These are phyloP conservation scores for Amiota minor DNA, from an alignment of 2,888 invertebrate genomes.

Conservation along the genomic window DNA sequence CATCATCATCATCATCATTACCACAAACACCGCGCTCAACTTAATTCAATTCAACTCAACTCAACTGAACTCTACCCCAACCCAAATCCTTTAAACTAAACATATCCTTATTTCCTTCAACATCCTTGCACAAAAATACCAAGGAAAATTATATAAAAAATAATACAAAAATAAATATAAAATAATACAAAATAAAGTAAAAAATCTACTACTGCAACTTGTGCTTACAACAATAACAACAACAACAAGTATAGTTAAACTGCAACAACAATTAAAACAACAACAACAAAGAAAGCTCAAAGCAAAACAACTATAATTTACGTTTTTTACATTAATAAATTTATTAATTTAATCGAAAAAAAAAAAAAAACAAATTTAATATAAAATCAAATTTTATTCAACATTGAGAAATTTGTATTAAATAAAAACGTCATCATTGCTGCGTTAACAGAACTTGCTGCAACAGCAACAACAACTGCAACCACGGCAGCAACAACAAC, in stretches of 20 bases:
- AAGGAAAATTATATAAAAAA: constrained; percentile 20
- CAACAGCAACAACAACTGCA: constrained; percentile 63
- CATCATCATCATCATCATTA: constrained; percentile 16
- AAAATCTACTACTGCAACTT: constrained; percentile 19
- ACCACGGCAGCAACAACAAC: constrained; percentile 40
- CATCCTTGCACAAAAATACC: constrained; percentile 29
- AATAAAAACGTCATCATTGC: constrained; percentile 68
- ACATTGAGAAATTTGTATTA: constrained; percentile 58
- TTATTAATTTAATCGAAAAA: neutral
- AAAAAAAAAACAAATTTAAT: constrained; percentile 47
- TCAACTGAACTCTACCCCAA: too few species aligned
- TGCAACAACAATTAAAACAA: neutral
- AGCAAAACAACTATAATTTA: constrained; percentile 6
- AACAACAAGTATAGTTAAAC: constrained; percentile 7
- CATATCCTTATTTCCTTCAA: neutral
- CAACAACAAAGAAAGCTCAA: constrained; percentile 6
- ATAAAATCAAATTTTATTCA: constrained; percentile 55
- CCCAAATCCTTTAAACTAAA: too few species aligned
- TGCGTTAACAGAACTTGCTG: constrained; percentile 68
- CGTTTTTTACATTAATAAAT: neutral
- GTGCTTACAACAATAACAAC: constrained; percentile 3
- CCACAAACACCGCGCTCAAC: too few species aligned
- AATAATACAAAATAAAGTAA: constrained; percentile 24
- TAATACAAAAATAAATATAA: constrained; percentile 26
- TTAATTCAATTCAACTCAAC: too few species aligned